Evolutionary conservation across 1,140 invertebrate genomes (phyloP).

Genomic region (Pseudomyrmex dendroicus): DNA sequence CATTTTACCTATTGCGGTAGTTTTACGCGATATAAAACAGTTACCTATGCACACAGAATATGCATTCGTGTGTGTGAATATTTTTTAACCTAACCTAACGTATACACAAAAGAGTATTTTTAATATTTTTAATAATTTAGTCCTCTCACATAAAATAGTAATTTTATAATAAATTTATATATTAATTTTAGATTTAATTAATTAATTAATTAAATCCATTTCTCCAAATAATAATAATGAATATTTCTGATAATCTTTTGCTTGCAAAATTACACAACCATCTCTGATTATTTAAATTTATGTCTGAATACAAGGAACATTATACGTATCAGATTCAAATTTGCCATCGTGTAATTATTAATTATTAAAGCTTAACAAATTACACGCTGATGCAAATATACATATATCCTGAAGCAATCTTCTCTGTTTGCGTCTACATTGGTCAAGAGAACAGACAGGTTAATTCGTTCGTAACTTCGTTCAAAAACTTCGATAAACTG

Average conservation of each 20-base stretch:
- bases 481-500: constrained; percentile 34
- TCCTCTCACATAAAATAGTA: too few species aligned
- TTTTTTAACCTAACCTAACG: background rate
- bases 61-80: background rate
- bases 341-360: background rate
- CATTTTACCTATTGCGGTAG: constrained; percentile 32
- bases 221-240: too few species aligned
- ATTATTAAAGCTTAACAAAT: constrained; percentile 45
- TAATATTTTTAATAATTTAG: too few species aligned
- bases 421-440: constrained; percentile 19
- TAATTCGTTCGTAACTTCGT: background rate
- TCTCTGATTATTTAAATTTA: too few species aligned
- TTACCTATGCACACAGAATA: background rate
- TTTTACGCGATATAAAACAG: constrained; percentile 21
- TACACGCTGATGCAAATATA: constrained; percentile 11
- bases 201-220: too few species aligned
- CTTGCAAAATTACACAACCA: too few species aligned
- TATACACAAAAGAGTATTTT: too few species aligned
- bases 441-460: too few species aligned
- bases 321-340: background rate
- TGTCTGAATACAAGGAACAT: background rate
- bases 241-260: too few species aligned
- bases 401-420: constrained; percentile 37
- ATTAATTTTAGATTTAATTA: too few species aligned
- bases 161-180: too few species aligned